Percentiles rank a stretch among this genome's conserved stretches.
Conservation (phyloP, 2,888 invertebrate genomes). For the Chironomus tentans region DNA sequence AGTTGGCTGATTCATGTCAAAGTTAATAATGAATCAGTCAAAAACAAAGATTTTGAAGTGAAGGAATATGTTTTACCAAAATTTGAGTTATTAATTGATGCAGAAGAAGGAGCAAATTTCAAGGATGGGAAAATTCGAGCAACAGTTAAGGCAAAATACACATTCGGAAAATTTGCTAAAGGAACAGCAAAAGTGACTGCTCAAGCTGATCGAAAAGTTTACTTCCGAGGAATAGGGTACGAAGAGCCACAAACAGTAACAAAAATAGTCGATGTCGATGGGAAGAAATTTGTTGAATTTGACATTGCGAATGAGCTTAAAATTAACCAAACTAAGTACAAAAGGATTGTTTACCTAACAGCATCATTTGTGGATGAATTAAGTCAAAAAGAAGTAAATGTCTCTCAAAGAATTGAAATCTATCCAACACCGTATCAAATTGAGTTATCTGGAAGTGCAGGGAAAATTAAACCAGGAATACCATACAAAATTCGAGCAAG, state of each 20-base stretch:
- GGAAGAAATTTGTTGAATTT: slow-evolving; percentile 60
- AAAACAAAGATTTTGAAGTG: slow-evolving; percentile 48
- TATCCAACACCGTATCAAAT: slow-evolving; percentile 69
- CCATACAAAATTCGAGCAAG: slow-evolving; percentile 73
- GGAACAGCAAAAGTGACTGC: slow-evolving; percentile 78
- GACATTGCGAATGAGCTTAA: slow-evolving; percentile 65
- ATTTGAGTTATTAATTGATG: slow-evolving; percentile 77
- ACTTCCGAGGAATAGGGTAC: too few species aligned
- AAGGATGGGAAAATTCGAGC: slow-evolving; percentile 68
- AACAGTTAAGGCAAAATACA: slow-evolving; percentile 73
- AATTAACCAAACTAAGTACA: slow-evolving; percentile 73
- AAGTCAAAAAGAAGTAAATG: slow-evolving; percentile 70
- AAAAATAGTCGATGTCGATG: slow-evolving; percentile 58
- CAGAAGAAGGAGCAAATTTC: slow-evolving; percentile 70
- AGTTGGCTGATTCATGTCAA: slow-evolving; percentile 70
- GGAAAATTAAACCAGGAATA: slow-evolving; percentile 81
- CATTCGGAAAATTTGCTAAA: slow-evolving; percentile 75
- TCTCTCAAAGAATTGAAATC: slow-evolving; percentile 51
- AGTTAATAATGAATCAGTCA: slow-evolving; percentile 42
- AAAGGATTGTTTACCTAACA: slow-evolving; percentile 71
- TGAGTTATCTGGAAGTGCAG: slow-evolving; percentile 68
- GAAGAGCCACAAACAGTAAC: too few species aligned
- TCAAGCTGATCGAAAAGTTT: too few species aligned
- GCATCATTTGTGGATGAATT: slow-evolving; percentile 84
- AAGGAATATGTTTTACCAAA: slow-evolving; percentile 90